Conservation (phyloP, 1,140 invertebrate species). For the Platyscapa corneri region DNA sequence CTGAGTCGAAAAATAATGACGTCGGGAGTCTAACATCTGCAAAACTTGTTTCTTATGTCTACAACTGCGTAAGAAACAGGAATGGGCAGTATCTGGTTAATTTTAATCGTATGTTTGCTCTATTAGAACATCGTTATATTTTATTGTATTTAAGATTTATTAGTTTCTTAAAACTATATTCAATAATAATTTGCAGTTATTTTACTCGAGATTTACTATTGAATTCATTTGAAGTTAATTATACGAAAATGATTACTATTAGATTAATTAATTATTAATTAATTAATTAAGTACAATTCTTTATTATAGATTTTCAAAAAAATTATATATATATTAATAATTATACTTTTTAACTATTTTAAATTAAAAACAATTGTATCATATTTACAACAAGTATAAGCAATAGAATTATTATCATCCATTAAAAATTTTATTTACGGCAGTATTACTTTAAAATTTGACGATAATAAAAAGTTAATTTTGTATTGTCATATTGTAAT, state of each 20-base stretch:
- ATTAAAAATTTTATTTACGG: no score
- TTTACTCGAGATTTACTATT: not conserved
- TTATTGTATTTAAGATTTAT: not conserved
- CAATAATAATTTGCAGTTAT: not conserved
- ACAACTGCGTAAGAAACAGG: not conserved
- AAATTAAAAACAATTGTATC: no score
- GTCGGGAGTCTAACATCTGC: slow-evolving; percentile 6
- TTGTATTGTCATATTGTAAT: not conserved
- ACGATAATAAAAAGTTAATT: no score
- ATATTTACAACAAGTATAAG: no score
- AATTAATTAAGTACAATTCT: not conserved
- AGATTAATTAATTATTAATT: not conserved
- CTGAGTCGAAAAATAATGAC: not conserved
- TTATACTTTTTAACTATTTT: no score
- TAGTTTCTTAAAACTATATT: not conserved
- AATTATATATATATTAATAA: no score
- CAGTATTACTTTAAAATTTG: no score
- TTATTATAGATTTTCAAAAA: not conserved
- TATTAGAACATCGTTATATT: slow-evolving; percentile 1
- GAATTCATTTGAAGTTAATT: not conserved
- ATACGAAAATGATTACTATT: no score
- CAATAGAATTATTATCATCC: no score
- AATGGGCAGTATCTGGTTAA: not conserved
- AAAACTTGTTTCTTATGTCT: slow-evolving; percentile 5
- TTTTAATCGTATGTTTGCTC: not conserved